These are phyloP conservation scores for Hyposoter dolosus DNA, from an alignment of 2,888 invertebrate species.

Conservation along the genomic window DNA sequence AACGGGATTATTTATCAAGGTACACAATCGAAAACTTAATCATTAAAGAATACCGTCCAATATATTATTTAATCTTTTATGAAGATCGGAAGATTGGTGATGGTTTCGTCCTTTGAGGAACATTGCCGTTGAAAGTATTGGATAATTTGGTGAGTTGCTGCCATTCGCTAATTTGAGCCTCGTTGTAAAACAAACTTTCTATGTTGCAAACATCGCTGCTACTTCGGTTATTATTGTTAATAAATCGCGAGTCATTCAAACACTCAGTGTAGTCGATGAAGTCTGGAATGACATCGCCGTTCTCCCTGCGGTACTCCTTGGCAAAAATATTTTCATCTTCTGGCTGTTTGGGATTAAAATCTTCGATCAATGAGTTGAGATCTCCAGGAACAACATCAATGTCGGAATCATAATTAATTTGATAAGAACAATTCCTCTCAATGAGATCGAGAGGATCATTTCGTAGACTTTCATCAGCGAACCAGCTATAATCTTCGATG, in stretches of 20 bases:
- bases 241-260: constrained; percentile 2
- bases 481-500: constrained; percentile 42
- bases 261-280: constrained; percentile 48
- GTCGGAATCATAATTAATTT: constrained; percentile 45
- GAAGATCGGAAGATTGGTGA: constrained; percentile 29
- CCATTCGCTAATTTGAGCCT: constrained; percentile 41
- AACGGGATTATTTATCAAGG: not conserved
- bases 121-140: not conserved
- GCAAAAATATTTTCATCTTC: not conserved
- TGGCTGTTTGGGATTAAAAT: constrained; percentile 14
- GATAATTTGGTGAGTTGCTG: not conserved
- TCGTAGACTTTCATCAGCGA: not conserved
- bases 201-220: constrained; percentile 15
- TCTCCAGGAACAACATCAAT: constrained; percentile 13
- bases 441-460: constrained; percentile 44
- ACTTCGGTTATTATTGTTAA: constrained; percentile 29
- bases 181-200: constrained; percentile 52
- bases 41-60: constrained; percentile 60
- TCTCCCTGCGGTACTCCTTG: constrained; percentile 13
- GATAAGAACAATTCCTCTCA: constrained; percentile 58
- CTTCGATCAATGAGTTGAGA: not conserved
- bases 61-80: constrained; percentile 67
- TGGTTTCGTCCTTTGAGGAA: not conserved
- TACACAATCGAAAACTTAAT: not conserved
- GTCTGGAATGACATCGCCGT: constrained; percentile 43